phyloP scores from a whole-genome alignment of 2,797 vertebrate genomes.

The Lophura swinhoii region DNA sequence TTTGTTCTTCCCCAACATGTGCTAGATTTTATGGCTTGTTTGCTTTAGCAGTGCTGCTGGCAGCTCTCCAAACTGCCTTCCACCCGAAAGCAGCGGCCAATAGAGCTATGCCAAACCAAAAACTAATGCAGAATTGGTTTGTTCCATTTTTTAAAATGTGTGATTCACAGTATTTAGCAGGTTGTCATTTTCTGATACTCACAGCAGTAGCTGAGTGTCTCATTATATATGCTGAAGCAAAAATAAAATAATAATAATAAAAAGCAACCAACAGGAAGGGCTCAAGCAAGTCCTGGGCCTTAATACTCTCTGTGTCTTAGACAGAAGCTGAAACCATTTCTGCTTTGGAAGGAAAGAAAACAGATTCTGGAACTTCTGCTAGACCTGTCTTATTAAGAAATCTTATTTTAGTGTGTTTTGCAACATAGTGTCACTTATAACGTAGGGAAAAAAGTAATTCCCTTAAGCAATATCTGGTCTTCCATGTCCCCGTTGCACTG shows the following conservation, averaged over 20 bases:
- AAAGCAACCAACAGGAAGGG: background rate
- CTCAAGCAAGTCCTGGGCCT: background rate
- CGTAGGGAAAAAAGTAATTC: background rate
- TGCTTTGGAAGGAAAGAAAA: background rate
- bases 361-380: background rate
- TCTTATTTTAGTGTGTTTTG: background rate
- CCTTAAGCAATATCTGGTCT: background rate
- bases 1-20: background rate
- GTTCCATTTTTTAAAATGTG: conserved; percentile 37
- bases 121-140: conserved; percentile 19
- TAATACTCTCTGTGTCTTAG: background rate
- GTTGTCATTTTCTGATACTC: background rate
- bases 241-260: background rate
- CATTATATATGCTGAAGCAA: background rate
- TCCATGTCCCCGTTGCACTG: background rate
- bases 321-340: background rate
- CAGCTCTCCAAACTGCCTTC: background rate
- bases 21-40: conserved; percentile 22
- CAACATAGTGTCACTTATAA: background rate
- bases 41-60: conserved; percentile 27
- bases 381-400: background rate
- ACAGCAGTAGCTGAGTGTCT: background rate
- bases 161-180: conserved; percentile 6
- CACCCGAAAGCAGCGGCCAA: conserved; percentile 25
- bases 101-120: conserved; percentile 42